phyloP scores from a whole-genome alignment of 2,113 vertebrate genomes.

The Scomber scombrus region DNA sequence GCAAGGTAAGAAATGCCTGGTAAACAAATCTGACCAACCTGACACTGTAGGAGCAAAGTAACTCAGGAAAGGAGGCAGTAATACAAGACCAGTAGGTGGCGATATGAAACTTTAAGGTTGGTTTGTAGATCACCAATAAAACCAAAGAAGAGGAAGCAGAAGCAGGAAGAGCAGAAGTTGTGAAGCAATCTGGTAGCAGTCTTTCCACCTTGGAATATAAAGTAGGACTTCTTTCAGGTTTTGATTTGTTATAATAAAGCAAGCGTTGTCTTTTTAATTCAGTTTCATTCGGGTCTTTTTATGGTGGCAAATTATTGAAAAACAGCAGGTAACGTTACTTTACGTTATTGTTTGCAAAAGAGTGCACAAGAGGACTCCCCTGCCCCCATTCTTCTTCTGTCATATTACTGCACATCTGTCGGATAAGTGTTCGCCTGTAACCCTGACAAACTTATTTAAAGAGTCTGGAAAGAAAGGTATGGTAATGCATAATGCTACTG shows the following conservation, averaged over 20 bases:
- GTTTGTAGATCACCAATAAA: too few relatives aligned
- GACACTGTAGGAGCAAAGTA: too few relatives aligned
- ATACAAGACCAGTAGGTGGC: too few relatives aligned
- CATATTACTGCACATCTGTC: background rate
- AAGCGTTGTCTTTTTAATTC: background rate
- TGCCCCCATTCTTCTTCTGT: background rate
- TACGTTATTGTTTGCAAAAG: background rate
- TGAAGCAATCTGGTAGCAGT: background rate
- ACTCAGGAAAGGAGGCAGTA: too few relatives aligned
- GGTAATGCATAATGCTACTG: too few relatives aligned
- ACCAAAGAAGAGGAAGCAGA: background rate
- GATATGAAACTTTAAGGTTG: too few relatives aligned
- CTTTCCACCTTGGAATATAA: background rate
- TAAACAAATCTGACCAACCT: too few relatives aligned
- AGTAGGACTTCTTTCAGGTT: slow-evolving; percentile 11
- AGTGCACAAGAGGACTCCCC: background rate
- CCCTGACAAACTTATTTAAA: background rate
- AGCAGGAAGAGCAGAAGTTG: slow-evolving; percentile 69
- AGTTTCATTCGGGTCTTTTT: background rate
- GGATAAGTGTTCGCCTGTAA: background rate
- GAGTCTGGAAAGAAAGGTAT: background rate
- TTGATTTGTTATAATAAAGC: background rate
- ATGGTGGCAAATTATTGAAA: background rate
- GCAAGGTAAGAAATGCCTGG: too few relatives aligned
- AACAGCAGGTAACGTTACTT: background rate